Conservation (phyloP, 2,888 invertebrate species). For the Eupithecia centaureata region DNA sequence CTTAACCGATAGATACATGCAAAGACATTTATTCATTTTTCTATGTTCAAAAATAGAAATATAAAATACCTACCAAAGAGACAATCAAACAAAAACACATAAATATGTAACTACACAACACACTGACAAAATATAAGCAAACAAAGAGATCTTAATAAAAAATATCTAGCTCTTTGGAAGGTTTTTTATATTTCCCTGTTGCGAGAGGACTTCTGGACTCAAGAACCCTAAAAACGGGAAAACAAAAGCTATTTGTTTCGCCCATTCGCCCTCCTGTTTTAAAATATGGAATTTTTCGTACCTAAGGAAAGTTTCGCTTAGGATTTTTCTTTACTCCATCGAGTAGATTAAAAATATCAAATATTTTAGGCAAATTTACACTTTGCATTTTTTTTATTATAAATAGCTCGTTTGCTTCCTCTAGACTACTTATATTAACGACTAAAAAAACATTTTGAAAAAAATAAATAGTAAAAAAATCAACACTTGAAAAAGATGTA, state of each 20-base stretch:
- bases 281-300: conserved; percentile 43
- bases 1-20: too few relatives aligned
- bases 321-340: conserved; percentile 1
- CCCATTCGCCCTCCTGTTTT: conserved; percentile 26
- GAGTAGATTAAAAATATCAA: not conserved
- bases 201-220: not conserved
- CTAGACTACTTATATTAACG: too few relatives aligned
- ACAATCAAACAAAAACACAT: too few relatives aligned
- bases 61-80: too few relatives aligned
- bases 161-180: too few relatives aligned
- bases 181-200: not conserved
- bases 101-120: too few relatives aligned
- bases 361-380: not conserved
- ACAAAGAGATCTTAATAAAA: too few relatives aligned
- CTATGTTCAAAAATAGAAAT: too few relatives aligned
- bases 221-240: conserved; percentile 18
- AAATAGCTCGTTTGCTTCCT: not conserved
- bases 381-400: not conserved
- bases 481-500: not conserved
- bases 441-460: not conserved
- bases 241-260: conserved; percentile 31
- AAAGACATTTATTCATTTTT: too few relatives aligned
- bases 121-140: too few relatives aligned
- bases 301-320: not conserved
- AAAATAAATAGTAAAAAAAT: not conserved